A percentile compares a stretch with the other conserved stretches of the same genome.
Evolutionary conservation across 2,797 vertebrate species (phyloP).

Genomic region (Carapus acus): DNA sequence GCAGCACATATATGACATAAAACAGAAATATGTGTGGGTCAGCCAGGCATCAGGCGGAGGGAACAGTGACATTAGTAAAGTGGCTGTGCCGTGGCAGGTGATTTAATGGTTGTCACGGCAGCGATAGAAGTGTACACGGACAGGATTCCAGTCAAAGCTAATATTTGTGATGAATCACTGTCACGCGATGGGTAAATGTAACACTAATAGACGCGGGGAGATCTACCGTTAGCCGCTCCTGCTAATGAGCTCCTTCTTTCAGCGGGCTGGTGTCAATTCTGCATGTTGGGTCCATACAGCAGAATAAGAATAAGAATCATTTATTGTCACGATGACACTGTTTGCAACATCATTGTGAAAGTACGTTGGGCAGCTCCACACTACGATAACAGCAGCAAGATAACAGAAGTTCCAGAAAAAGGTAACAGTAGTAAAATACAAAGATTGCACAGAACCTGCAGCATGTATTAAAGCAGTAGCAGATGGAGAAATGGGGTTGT

Average conservation of each 20-base stretch:
- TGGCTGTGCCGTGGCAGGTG: constrained; percentile 62
- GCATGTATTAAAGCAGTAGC: too few relatives aligned
- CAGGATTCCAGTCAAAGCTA: constrained; percentile 71
- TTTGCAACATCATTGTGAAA: too few relatives aligned
- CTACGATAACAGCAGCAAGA: too few relatives aligned
- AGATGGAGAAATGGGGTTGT: too few relatives aligned
- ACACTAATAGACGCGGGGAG: constrained; percentile 68
- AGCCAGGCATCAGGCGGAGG: constrained; percentile 45
- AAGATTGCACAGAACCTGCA: too few relatives aligned
- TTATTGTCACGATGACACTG: too few relatives aligned
- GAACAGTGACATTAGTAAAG: constrained; percentile 54
- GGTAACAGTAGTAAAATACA: too few relatives aligned
- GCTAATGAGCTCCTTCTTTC: constrained; percentile 68
- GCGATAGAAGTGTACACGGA: constrained; percentile 60
- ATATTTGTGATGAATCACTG: constrained; percentile 73
- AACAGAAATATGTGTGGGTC: constrained; percentile 53
- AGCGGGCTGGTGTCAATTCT: constrained; percentile 61
- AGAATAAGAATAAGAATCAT: constrained; percentile 53
- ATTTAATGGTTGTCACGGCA: constrained; percentile 72
- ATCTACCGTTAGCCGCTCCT: constrained; percentile 64
- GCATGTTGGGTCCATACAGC: constrained; percentile 52
- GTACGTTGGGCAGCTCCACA: too few relatives aligned
- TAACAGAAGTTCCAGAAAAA: too few relatives aligned
- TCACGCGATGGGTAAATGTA: constrained; percentile 67
- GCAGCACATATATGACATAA: constrained; percentile 45